Conservation (phyloP, 2,113 vertebrate genomes). For the Geococcyx californianus region DNA sequence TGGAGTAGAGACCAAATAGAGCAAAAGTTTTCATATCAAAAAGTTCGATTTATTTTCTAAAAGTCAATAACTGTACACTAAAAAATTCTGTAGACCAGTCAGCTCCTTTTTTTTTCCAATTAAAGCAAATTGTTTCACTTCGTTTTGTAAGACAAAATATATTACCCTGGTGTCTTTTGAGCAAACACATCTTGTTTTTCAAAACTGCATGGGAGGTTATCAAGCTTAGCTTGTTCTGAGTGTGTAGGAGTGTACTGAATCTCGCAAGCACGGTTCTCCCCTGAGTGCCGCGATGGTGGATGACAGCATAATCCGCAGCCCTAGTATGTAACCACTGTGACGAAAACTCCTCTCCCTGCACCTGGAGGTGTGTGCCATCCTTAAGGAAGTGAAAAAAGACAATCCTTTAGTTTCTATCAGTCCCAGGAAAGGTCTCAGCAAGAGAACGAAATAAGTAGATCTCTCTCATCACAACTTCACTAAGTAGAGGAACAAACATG, state of each 20-base stretch:
- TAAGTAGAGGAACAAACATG: not conserved
- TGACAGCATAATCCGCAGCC: not conserved
- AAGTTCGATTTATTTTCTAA: not conserved
- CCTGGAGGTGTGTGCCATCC: not conserved
- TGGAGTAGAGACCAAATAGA: not conserved
- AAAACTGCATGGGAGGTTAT: not conserved
- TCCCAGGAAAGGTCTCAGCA: not conserved
- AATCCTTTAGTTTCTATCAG: not conserved
- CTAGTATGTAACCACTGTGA: fast-evolving
- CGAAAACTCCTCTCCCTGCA: not conserved
- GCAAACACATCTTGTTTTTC: not conserved
- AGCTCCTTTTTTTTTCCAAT: fast-evolving
- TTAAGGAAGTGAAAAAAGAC: not conserved
- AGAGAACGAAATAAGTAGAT: not conserved
- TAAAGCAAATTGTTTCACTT: not conserved
- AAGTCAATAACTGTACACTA: not conserved
- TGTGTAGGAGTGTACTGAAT: not conserved
- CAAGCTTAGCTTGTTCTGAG: not conserved
- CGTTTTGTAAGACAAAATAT: not conserved
- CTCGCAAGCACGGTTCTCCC: not conserved
- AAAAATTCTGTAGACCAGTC: not conserved
- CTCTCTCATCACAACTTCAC: not conserved
- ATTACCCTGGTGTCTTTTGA: not conserved
- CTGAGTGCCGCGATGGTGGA: not conserved
- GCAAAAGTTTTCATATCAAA: not conserved